A percentile compares a stretch with the other conserved stretches of the same genome.
Evolutionary conservation across 2,797 vertebrate genomes (phyloP).

Genomic region (Sardinella longiceps): DNA sequence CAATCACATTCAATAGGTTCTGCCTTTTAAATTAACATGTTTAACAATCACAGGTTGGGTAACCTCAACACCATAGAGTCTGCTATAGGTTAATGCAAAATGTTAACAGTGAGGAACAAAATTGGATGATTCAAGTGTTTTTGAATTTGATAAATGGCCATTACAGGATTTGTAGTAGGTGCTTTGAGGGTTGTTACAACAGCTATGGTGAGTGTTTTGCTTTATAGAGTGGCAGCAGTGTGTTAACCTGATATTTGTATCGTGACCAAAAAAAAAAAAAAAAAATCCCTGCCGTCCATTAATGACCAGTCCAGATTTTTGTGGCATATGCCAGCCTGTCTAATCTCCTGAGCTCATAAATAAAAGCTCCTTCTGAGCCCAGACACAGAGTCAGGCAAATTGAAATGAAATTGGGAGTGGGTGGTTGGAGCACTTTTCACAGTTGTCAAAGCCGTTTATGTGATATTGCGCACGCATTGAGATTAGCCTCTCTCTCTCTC

Average conservation of each 20-base stretch:
- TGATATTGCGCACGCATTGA: not conserved
- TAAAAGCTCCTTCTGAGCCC: conserved; percentile 15
- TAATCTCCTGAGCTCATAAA: conserved; percentile 29
- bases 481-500: not conserved
- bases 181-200: not conserved
- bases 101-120: not conserved
- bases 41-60: not conserved
- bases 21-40: not conserved
- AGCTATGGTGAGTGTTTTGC: not conserved
- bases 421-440: not conserved
- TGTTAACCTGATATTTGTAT: not conserved
- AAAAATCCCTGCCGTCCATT: not conserved
- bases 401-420: not conserved
- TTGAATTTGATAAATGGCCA: not conserved
- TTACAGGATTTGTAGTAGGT: not conserved
- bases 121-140: not conserved
- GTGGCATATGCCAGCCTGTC: conserved; percentile 26
- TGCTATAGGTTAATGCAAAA: not conserved
- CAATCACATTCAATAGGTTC: no score
- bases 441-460: not conserved
- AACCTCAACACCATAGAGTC: not conserved
- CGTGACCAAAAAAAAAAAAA: not conserved
- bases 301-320: conserved; percentile 19
- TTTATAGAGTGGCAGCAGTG: not conserved
- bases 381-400: not conserved